phyloP scores from a whole-genome alignment of 1,140 invertebrate species.

The Macrobrachium nipponense region DNA sequence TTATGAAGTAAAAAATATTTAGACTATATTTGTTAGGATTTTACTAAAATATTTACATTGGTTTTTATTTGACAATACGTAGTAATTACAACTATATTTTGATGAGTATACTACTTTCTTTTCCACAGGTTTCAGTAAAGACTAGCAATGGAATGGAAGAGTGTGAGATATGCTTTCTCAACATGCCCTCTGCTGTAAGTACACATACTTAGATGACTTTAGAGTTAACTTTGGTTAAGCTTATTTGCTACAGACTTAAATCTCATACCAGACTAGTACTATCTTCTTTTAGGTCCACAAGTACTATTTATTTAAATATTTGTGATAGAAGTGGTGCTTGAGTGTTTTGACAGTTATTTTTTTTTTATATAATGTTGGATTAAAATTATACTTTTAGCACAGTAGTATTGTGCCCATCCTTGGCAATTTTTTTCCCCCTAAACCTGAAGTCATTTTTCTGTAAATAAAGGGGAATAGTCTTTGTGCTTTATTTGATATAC shows the following conservation, averaged over 20 bases:
- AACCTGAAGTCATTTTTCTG: too few species aligned
- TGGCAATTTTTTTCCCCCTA: too few species aligned
- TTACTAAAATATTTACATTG: neutral
- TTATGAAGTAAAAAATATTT: too few species aligned
- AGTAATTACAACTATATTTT: neutral
- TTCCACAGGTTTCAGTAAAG: conserved; percentile 45
- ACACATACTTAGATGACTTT: neutral
- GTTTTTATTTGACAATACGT: neutral
- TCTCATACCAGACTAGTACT: neutral
- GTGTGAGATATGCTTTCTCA: conserved; percentile 93
- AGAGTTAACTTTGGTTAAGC: too few species aligned
- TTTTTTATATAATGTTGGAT: too few species aligned
- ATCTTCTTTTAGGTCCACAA: neutral
- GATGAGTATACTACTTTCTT: conserved; percentile 1
- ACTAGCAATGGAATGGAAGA: conserved; percentile 78
- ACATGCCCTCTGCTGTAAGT: conserved; percentile 84
- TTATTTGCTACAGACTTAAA: neutral
- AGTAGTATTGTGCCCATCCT: too few species aligned
- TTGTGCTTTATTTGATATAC: too few species aligned
- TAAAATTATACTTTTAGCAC: too few species aligned
- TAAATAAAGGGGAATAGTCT: too few species aligned
- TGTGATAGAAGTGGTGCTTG: too few species aligned
- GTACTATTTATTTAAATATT: too few species aligned
- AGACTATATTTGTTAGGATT: neutral
- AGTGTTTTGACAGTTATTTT: too few species aligned